Evolutionary conservation across 2,797 vertebrate species (phyloP).

Genomic region (Spizella passerina): DNA sequence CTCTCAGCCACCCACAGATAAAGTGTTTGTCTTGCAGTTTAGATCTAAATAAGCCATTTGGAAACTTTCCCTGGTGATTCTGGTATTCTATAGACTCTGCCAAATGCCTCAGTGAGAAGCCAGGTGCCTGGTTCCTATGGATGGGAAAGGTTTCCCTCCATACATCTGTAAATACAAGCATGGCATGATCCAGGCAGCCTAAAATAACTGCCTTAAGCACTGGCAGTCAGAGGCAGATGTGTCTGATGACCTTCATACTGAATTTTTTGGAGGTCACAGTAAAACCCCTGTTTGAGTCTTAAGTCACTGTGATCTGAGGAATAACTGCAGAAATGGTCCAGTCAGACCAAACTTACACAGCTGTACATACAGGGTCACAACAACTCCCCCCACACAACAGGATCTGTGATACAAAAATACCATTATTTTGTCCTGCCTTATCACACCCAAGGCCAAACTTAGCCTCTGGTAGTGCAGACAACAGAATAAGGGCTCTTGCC

Average conservation of each 20-base stretch:
- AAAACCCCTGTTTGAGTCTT: neutral
- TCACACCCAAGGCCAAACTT: neutral
- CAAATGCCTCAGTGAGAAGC: neutral
- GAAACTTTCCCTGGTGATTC: neutral
- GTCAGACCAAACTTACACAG: neutral
- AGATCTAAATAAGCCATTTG: neutral
- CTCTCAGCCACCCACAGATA: neutral
- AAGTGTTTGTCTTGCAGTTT: neutral
- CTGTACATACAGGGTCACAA: neutral
- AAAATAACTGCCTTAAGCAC: slow-evolving; percentile 6
- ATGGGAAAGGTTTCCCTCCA: neutral
- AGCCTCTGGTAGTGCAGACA: neutral
- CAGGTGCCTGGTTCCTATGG: neutral
- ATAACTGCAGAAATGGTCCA: neutral
- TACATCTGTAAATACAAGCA: neutral
- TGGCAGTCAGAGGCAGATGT: neutral
- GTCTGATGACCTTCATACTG: neutral
- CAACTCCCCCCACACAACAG: neutral
- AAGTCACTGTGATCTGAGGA: neutral
- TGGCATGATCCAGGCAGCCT: neutral
- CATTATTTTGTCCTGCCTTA: neutral
- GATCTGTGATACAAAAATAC: neutral
- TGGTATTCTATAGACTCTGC: neutral
- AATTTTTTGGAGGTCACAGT: neutral
- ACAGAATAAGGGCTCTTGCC: neutral